phyloP scores from a whole-genome alignment of 53 echinoderm and acorn worm species.

The Echinometra lucunter region DNA sequence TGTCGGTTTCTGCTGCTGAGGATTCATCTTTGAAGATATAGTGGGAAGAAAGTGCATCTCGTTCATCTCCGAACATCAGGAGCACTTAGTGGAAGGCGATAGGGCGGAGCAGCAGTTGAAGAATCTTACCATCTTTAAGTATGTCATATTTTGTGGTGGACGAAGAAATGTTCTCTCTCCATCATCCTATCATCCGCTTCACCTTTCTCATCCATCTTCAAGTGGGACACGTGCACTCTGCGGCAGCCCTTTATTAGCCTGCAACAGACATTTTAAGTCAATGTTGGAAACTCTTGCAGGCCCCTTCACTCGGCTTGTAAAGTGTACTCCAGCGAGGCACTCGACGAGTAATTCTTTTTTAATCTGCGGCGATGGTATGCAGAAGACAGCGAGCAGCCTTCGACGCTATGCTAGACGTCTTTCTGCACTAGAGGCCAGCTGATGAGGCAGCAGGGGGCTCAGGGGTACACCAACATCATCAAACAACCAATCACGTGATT shows the following conservation, averaged over 20 bases:
- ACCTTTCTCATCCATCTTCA: constrained; percentile 13
- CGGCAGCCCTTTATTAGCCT: constrained; percentile 50
- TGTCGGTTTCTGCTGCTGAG: neutral
- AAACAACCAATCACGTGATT: neutral
- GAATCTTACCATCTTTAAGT: neutral
- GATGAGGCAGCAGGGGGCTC: neutral
- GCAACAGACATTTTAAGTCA: constrained; percentile 27
- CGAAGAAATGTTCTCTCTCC: neutral
- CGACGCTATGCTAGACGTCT: neutral
- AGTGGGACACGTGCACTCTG: constrained; percentile 12
- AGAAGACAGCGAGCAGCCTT: constrained; percentile 1
- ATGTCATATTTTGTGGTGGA: neutral
- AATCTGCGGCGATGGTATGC: neutral
- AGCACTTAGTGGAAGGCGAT: neutral
- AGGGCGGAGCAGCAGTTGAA: neutral
- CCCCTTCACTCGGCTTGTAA: constrained; percentile 31
- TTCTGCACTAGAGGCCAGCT: neutral
- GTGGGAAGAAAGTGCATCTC: neutral
- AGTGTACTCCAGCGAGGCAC: constrained; percentile 34
- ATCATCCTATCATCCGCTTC: no score
- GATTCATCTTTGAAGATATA: neutral
- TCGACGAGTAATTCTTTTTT: constrained; percentile 46
- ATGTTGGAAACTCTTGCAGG: constrained; percentile 22
- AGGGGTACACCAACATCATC: constrained; percentile 18
- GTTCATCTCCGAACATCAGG: neutral